Evolutionary conservation across 2,888 invertebrate genomes (phyloP).

Genomic region (Pristionchus fissidentatus): DNA sequence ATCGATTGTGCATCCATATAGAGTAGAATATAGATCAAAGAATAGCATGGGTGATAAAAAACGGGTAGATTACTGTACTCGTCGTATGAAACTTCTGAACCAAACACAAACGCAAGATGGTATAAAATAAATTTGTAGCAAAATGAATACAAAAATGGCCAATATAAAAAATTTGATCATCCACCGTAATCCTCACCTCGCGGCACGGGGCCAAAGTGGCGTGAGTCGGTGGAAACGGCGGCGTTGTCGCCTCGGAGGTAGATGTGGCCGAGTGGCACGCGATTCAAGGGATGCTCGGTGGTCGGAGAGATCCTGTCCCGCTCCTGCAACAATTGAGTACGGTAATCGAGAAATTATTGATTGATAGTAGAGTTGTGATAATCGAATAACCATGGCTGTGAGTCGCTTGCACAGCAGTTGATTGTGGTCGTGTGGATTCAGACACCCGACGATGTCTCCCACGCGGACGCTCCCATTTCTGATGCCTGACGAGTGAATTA

Average conservation of each 20-base stretch:
- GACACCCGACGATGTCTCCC: slow-evolving; percentile 70
- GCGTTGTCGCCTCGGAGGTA: slow-evolving; percentile 69
- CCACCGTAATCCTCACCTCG: slow-evolving; percentile 62
- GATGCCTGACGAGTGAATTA: slow-evolving; percentile 48
- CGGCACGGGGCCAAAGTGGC: slow-evolving; percentile 71
- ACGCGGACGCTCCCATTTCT: slow-evolving; percentile 50
- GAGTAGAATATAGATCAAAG: no score
- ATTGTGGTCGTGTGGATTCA: slow-evolving; percentile 63
- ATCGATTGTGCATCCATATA: no score
- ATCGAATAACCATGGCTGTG: slow-evolving; percentile 55
- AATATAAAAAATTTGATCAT: background rate
- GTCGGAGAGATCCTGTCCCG: slow-evolving; percentile 48
- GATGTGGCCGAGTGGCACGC: slow-evolving; percentile 69
- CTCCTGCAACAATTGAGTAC: slow-evolving; percentile 40
- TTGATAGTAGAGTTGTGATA: background rate
- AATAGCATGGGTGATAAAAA: no score
- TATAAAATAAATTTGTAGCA: no score
- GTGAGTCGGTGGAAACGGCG: slow-evolving; percentile 65
- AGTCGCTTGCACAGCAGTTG: slow-evolving; percentile 65
- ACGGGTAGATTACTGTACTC: no score
- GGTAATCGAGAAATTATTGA: background rate
- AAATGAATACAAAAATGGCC: background rate
- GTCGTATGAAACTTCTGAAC: no score
- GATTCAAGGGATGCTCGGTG: slow-evolving; percentile 51
- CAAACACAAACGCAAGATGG: no score